phyloP scores from a whole-genome alignment of 2,888 invertebrate genomes.

The Pristionchus fissidentatus region DNA sequence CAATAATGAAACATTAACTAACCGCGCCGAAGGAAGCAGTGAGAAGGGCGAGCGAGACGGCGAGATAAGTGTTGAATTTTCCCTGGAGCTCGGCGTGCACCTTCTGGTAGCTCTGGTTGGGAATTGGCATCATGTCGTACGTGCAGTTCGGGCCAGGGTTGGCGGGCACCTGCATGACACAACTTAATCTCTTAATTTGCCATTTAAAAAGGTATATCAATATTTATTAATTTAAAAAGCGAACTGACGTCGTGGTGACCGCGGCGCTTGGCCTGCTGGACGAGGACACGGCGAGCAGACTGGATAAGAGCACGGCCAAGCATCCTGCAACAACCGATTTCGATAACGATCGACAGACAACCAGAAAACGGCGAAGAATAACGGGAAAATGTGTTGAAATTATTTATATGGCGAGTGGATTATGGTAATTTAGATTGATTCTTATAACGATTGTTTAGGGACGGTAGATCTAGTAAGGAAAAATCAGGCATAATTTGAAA shows the following conservation, averaged over 20 bases:
- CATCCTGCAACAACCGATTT: neutral
- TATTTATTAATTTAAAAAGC: neutral
- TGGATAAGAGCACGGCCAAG: slow-evolving; percentile 38
- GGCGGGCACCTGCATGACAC: slow-evolving; percentile 51
- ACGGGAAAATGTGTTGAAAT: no score
- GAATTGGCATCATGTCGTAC: slow-evolving; percentile 67
- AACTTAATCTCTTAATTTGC: neutral
- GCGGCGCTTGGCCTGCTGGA: slow-evolving; percentile 41
- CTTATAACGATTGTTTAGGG: neutral
- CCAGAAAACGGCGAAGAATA: neutral
- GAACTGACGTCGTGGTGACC: slow-evolving; percentile 38
- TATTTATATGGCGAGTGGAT: neutral
- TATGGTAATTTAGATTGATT: neutral
- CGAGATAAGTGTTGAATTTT: slow-evolving; percentile 69
- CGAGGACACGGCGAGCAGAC: slow-evolving; percentile 26
- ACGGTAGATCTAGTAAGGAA: no score
- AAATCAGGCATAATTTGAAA: neutral
- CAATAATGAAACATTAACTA: neutral
- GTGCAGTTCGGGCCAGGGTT: slow-evolving; percentile 69
- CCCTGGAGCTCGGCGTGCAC: slow-evolving; percentile 67
- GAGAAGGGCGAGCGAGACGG: slow-evolving; percentile 54
- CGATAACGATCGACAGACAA: neutral
- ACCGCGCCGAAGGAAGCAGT: slow-evolving; percentile 51
- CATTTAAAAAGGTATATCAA: neutral
- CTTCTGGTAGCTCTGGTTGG: slow-evolving; percentile 67